Percentiles rank a stretch among this genome's conserved stretches.
phyloP scores from a whole-genome alignment of 2,797 vertebrate species.

The Onychomys torridus region DNA sequence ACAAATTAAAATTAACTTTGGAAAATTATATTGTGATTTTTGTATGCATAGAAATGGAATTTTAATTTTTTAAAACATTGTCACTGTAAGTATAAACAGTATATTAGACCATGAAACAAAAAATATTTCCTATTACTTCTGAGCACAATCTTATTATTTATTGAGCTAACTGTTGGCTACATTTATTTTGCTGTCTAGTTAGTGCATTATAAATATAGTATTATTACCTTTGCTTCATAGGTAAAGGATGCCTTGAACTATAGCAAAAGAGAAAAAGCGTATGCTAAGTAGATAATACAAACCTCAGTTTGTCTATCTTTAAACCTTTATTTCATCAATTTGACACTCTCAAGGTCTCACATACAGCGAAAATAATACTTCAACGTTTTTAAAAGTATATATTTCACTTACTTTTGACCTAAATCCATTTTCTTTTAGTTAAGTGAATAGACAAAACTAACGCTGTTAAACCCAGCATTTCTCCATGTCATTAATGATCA shows the following conservation, averaged over 20 bases:
- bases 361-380: constrained; percentile 10
- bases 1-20: constrained; percentile 44
- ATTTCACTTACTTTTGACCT: constrained; percentile 13
- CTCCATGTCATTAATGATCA: not conserved
- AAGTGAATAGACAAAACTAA: not conserved
- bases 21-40: constrained; percentile 21
- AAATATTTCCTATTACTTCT: not conserved
- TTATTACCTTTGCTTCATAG: not conserved
- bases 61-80: constrained; percentile 54
- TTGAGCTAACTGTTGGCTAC: not conserved
- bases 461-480: not conserved
- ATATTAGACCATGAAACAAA: not conserved
- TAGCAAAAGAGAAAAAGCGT: constrained; percentile 1
- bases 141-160: not conserved
- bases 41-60: not conserved
- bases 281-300: not conserved
- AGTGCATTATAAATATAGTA: not conserved
- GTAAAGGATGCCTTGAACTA: not conserved
- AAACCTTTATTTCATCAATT: not conserved
- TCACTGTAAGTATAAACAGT: constrained; percentile 8
- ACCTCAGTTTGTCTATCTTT: not conserved
- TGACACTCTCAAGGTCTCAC: not conserved
- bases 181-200: not conserved
- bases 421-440: not conserved
- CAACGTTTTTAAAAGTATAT: not conserved